Evolutionary conservation across 2,113 vertebrate species (phyloP), one percentile per base, ranked within the genome.

Genomic region (Clarias macrocephalus): DNA sequence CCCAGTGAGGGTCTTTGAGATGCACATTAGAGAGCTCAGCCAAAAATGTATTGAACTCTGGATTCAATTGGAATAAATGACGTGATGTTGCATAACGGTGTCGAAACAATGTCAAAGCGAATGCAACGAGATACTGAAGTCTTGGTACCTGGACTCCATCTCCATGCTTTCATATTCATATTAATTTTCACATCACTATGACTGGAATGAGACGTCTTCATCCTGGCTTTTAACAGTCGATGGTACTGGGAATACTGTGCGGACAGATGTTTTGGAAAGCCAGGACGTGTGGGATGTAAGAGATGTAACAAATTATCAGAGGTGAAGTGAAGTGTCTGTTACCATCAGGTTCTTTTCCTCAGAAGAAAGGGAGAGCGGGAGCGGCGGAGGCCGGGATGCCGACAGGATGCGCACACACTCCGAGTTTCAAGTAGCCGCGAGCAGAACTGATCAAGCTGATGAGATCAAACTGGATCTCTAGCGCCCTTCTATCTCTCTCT

Each of bases 401-500:
- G 9, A 57, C 66, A 57, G 65, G 19, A 72, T 56, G 28, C 66
- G 12, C 11, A 28, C 77, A 73, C 66, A 60, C 72, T 15, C 82
- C 25, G 13, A 80, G 66, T 80, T 65, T 19, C 18, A 60, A 87
- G 60, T 88, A 86, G 88, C 92, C 91, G 80, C 84, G 88, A 93
- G 91, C 89, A 77, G 84, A 73, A 77, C 90, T 92, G 93, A 93
- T 81, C 56, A 81, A 81, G 30, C n/a, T 60, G 9, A 33, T 87
- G 84, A 93, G 93, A 95, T 94, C 92, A 94, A 94, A 94, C 91
- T 87, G 60, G 92, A 91, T 89, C 19, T 23, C 70, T 42, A 12
- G 33, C 12, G 19, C 30, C 25, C 21, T 3, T 89, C 90, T 80
- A 0, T 87, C 88, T 90, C 93, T 90, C 90, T 90, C 91, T 89